A percentile compares a stretch with the other conserved stretches of the same genome.
These are phyloP conservation scores for Psilanteris sp. DNA, from an alignment of 1,140 invertebrate species.

Conservation along the genomic window DNA sequence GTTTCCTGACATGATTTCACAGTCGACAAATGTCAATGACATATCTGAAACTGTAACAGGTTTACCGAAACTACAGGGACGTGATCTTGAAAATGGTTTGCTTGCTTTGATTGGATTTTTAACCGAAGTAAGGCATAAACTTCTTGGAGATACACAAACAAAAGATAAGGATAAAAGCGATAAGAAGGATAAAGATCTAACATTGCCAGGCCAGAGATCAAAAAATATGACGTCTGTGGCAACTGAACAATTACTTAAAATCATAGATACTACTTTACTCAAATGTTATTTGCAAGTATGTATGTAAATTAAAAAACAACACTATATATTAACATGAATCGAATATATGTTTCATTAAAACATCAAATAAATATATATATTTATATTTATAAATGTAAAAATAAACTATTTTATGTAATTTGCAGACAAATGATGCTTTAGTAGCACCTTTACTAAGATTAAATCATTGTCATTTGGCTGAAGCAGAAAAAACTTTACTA, in stretches of 20 bases:
- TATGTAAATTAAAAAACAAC: not conserved
- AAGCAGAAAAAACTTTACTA: constrained; percentile 93
- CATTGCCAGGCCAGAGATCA: constrained; percentile 64
- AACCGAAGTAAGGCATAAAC: constrained; percentile 85
- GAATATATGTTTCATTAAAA: too few species aligned
- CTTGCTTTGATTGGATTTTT: constrained; percentile 94
- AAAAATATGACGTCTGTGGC: constrained; percentile 75
- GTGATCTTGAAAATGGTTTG: constrained; percentile 93
- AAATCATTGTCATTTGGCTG: constrained; percentile 97
- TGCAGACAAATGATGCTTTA: constrained; percentile 95
- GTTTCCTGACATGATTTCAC: constrained; percentile 93
- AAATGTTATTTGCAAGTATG: constrained; percentile 96
- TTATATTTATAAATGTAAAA: too few species aligned
- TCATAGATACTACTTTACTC: constrained; percentile 97
- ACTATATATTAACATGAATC: too few species aligned
- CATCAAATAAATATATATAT: too few species aligned
- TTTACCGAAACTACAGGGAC: constrained; percentile 86
- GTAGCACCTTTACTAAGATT: constrained; percentile 93
- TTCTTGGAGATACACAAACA: constrained; percentile 79
- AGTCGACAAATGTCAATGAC: constrained; percentile 82
- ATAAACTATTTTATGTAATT: too few species aligned
- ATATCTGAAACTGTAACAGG: constrained; percentile 71
- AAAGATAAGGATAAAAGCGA: constrained; percentile 73
- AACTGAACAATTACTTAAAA: constrained; percentile 88
- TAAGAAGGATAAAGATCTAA: constrained; percentile 76